A percentile compares a stretch with the other conserved stretches of the same genome.
phyloP scores from a whole-genome alignment of 2,888 invertebrate species.

The Zhengitettix transpicula region DNA sequence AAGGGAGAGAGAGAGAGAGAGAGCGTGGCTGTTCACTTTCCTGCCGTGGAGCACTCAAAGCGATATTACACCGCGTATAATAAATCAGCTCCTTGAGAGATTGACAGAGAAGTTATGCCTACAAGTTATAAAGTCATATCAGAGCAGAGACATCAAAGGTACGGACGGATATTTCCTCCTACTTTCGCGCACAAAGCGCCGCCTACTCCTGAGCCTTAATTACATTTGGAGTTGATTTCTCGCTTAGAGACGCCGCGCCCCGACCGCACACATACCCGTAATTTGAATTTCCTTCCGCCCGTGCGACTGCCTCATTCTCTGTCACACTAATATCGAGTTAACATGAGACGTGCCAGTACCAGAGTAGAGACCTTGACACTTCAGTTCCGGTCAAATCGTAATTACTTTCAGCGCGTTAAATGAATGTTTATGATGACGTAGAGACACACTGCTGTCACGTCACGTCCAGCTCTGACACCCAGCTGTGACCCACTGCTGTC shows the following conservation, averaged over 20 bases:
- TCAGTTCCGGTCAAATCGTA: too few species aligned
- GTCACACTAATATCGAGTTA: too few species aligned
- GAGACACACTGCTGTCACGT: too few species aligned
- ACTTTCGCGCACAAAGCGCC: background rate
- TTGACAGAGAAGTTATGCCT: background rate
- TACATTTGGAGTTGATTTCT: background rate
- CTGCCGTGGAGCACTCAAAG: background rate
- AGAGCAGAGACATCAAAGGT: background rate
- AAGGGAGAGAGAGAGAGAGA: too few species aligned
- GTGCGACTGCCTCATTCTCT: background rate
- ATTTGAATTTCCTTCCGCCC: background rate
- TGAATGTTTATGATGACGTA: too few species aligned
- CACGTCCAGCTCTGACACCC: too few species aligned
- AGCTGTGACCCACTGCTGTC: too few species aligned
- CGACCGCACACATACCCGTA: background rate
- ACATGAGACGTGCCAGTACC: too few species aligned
- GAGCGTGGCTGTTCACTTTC: background rate
- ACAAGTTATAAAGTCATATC: background rate
- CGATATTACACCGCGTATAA: background rate
- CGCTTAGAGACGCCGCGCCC: background rate
- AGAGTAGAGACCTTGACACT: too few species aligned
- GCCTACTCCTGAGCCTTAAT: background rate
- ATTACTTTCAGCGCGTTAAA: too few species aligned
- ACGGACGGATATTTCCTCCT: background rate
- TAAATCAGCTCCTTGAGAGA: background rate